Base-by-base conservation (phyloP, 1,140 invertebrate genomes). In the Mya arenaria region DNA sequence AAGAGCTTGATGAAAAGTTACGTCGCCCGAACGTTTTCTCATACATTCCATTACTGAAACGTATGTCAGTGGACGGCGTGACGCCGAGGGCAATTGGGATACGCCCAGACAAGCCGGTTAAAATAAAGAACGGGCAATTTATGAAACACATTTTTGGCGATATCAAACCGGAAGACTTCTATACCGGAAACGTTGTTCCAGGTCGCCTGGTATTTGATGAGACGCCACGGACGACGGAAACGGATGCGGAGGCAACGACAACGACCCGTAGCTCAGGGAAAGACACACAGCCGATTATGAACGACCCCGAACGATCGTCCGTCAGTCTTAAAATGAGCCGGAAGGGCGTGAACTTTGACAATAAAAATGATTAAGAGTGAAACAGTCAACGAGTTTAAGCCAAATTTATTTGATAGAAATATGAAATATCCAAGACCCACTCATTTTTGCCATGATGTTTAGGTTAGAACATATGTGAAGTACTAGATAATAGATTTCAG, bases 121-220 rank as follows among this genome's bases (percentile, higher is more conserved):
- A 34, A 34, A 68, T 69, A 41, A 82, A 56, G 41, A 82, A 82
- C 32, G 79, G 79, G 25, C 56, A 82, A 56, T 56, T 65, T 30
- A 82, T 82, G 79, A 82, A 63, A 63, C 79, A 82, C 41, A 74
- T 82, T 36, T 82, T 82, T 41, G 79, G 79, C 10, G 60, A 74
- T 36, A 34, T 82, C 3, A 72, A 63, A 23, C 58, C 41, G n/a
- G 79, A 82, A 39, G 69, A 82, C 23, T 82, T 65, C 36, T 82
- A 82, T 55, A 58, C 69, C 10, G 28, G 19, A 30, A 65, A 23
- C 15, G 23, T 39, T 30, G 6, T 19, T 15, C 34, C 37, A 17
- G 25, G 32, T 4, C 23, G 30, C 6, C 41, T 36, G 37, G 23
- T 69, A 19, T 58, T 71, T n/a, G 58, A 30, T 55, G 62, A 65